These are phyloP conservation scores for Acipenser ruthenus DNA, from an alignment of 2,797 vertebrate genomes.

Conservation along the genomic window DNA sequence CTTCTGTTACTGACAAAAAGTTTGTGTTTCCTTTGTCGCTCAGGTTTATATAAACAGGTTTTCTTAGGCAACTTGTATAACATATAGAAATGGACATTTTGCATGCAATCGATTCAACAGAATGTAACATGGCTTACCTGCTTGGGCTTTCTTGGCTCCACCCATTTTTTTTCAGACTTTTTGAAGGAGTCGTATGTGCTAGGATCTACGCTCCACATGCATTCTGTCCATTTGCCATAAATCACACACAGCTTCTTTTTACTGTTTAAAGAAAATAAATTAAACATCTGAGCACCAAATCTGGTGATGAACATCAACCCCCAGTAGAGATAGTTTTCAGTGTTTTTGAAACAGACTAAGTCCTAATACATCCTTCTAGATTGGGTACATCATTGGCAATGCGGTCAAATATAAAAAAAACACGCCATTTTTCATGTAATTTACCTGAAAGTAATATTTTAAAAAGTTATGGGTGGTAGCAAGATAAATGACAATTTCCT, in stretches of 20 bases:
- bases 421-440: neutral
- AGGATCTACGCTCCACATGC: slow-evolving; percentile 85
- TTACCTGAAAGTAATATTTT: neutral
- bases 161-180: slow-evolving; percentile 73
- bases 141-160: neutral
- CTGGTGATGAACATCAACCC: no score
- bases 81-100: no score
- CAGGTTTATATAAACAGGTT: no score
- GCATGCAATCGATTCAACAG: no score
- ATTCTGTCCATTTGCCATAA: slow-evolving; percentile 96
- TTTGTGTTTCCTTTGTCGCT: no score
- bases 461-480: neutral
- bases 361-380: no score
- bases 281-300: neutral
- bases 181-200: slow-evolving; percentile 67
- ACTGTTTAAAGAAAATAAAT: slow-evolving; percentile 45
- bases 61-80: no score
- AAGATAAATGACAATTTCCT: neutral
- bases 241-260: slow-evolving; percentile 87
- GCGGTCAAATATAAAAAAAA: no score
- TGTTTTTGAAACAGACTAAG: no score
- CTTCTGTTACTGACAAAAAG: no score
- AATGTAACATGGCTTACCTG: neutral
- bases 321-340: no score
- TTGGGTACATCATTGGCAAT: no score